Conservation (phyloP, 2,113 vertebrate species). For the Neodontobutis hainanensis region DNA sequence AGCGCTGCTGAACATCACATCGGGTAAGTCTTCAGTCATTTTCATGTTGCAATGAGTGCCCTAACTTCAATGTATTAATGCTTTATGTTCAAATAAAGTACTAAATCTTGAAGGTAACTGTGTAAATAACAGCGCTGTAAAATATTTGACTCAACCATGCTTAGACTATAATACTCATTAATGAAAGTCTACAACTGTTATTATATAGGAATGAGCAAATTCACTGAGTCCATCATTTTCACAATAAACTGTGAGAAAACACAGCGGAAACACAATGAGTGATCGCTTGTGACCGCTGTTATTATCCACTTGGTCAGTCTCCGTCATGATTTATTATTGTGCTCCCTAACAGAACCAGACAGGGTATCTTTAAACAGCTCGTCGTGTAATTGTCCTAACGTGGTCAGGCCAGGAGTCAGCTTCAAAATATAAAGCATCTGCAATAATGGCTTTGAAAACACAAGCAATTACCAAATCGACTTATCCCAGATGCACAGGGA, state of each 20-base stretch:
- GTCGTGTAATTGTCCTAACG: slow-evolving; percentile 46
- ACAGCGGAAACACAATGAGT: not conserved
- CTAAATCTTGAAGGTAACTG: too few species aligned
- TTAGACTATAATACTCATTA: too few species aligned
- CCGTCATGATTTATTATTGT: slow-evolving; percentile 36
- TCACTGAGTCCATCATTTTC: not conserved
- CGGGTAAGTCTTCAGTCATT: too few species aligned
- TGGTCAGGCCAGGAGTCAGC: slow-evolving; percentile 33
- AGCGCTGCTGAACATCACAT: too few species aligned
- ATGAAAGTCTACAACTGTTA: too few species aligned
- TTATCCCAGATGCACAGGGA: slow-evolving; percentile 23
- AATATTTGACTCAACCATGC: too few species aligned
- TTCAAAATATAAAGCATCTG: slow-evolving; percentile 45
- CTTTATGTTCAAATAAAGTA: too few species aligned
- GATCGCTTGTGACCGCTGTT: slow-evolving; percentile 8
- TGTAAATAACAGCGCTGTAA: too few species aligned
- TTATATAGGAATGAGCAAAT: not conserved
- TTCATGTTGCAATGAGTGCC: too few species aligned
- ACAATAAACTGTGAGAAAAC: not conserved
- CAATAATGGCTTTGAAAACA: slow-evolving; percentile 55
- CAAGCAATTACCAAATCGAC: slow-evolving; percentile 36
- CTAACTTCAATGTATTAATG: too few species aligned
- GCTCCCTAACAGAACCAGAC: slow-evolving; percentile 44
- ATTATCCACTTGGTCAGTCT: slow-evolving; percentile 42
- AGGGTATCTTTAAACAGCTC: slow-evolving; percentile 34